Percentiles rank a stretch among this genome's conserved stretches.
These are phyloP conservation scores for Campoplex capitator DNA, from an alignment of 2,888 invertebrate genomes.

Conservation along the genomic window DNA sequence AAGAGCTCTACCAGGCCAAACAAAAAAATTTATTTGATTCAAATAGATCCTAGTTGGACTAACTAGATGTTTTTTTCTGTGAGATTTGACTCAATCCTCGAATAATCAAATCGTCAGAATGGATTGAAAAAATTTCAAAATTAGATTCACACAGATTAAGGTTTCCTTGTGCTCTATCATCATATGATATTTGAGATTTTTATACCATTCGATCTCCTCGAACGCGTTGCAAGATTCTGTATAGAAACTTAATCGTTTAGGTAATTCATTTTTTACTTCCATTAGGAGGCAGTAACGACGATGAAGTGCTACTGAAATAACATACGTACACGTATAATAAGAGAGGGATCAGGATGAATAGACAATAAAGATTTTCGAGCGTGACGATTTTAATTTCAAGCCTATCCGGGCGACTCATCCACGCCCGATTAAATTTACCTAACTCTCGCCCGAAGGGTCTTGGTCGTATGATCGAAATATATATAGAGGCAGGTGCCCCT, in stretches of 20 bases:
- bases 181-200: background rate
- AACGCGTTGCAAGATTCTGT: background rate
- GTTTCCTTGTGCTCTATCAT: background rate
- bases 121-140: background rate
- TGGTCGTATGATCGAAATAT: slow-evolving; percentile 7
- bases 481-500: slow-evolving; percentile 80
- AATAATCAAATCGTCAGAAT: background rate
- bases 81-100: background rate
- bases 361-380: slow-evolving; percentile 58
- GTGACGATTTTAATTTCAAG: slow-evolving; percentile 65
- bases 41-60: too few relatives aligned
- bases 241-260: background rate
- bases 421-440: slow-evolving; percentile 68
- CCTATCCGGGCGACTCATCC: slow-evolving; percentile 60
- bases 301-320: slow-evolving; percentile 19
- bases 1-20: too few relatives aligned
- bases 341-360: slow-evolving; percentile 27
- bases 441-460: slow-evolving; percentile 54
- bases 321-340: background rate
- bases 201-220: background rate
- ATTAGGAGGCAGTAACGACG: slow-evolving; percentile 30
- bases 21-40: too few relatives aligned
- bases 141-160: background rate
- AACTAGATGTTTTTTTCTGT: too few relatives aligned
- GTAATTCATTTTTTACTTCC: slow-evolving; percentile 22